phyloP scores from a whole-genome alignment of 37 sponge, comb jelly and placozoan genomes.

The Haliclona indistincta region DNA sequence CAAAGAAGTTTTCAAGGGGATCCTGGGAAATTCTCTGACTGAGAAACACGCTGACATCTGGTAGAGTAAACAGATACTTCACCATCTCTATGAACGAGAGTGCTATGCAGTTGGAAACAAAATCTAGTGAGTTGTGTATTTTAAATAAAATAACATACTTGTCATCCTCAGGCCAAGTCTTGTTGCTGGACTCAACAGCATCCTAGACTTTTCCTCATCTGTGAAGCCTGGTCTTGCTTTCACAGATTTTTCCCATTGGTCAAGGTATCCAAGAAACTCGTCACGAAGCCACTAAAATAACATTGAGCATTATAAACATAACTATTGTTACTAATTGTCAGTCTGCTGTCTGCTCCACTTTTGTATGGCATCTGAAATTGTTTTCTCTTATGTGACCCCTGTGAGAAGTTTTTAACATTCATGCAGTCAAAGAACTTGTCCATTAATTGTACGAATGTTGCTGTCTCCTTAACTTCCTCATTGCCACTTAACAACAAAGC shows the following conservation, averaged over 20 bases:
- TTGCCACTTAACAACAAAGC: conserved; percentile 14
- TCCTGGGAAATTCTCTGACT: conserved; percentile 39
- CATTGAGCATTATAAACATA: background rate
- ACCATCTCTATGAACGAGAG: conserved; percentile 21
- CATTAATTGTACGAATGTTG: conserved; percentile 18
- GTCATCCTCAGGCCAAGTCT: background rate
- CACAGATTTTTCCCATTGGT: conserved; percentile 8
- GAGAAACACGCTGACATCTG: conserved; percentile 14
- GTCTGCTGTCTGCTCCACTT: conserved; percentile 10
- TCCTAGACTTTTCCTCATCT: background rate
- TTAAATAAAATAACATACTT: background rate
- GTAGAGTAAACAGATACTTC: conserved; percentile 12
- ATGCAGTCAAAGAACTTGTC: conserved; percentile 37
- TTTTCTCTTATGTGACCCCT: conserved; percentile 19
- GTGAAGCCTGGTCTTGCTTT: background rate
- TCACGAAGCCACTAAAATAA: conserved; percentile 26
- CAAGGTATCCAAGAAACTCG: conserved; percentile 11
- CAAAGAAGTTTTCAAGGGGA: conserved; percentile 52
- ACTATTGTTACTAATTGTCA: background rate
- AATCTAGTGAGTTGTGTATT: too few relatives aligned
- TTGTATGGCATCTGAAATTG: conserved; percentile 4
- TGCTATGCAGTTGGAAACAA: background rate
- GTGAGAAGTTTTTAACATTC: conserved; percentile 16
- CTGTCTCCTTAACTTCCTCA: conserved; percentile 22
- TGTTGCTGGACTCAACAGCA: background rate